Percentiles rank a stretch among this genome's conserved stretches.
Conservation (phyloP, 2,113 vertebrate species). For the Phaetusa simplex region DNA sequence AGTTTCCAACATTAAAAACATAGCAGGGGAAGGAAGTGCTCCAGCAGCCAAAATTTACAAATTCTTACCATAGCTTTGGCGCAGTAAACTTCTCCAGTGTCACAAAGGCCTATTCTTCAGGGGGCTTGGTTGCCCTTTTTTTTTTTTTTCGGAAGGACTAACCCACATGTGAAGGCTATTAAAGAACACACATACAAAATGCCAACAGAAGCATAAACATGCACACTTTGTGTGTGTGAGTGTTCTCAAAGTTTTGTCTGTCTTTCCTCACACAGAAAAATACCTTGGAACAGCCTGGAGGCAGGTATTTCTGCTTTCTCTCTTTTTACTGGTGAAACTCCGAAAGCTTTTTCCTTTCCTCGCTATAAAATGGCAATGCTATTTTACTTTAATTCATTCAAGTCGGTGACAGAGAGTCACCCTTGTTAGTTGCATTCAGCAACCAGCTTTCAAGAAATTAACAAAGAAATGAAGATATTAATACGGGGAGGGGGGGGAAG, state of each 20-base stretch:
- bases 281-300: background rate
- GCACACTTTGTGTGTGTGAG: background rate
- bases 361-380: background rate
- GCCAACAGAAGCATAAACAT: background rate
- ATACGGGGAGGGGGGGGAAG: fast-evolving
- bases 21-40: constrained; percentile 62
- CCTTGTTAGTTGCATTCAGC: background rate
- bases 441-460: background rate
- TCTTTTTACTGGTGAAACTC: background rate
- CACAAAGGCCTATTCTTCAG: constrained; percentile 69
- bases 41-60: constrained; percentile 67
- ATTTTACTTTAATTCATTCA: constrained; percentile 2
- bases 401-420: background rate
- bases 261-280: background rate
- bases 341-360: background rate
- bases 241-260: background rate
- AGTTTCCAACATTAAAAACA: constrained; percentile 51
- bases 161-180: constrained; percentile 57
- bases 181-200: constrained; percentile 8
- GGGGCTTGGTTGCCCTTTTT: background rate
- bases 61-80: constrained; percentile 75
- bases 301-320: background rate
- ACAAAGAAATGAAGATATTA: background rate
- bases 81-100: constrained; percentile 27
- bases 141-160: background rate